Conservation (phyloP, 2,888 invertebrate genomes). For the Oeneis ivallda region DNA sequence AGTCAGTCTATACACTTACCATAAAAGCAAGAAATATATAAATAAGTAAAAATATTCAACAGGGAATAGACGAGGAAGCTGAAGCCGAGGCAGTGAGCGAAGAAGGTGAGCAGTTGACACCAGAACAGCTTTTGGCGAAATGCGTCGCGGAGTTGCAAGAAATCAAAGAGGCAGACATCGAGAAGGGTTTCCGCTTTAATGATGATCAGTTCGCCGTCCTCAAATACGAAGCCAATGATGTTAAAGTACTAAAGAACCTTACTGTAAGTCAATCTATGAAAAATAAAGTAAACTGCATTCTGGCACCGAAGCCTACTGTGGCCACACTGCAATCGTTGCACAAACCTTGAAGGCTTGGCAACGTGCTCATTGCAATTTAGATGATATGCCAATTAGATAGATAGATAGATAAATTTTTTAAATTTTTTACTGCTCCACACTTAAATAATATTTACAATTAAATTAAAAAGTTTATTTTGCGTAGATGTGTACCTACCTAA, state of each 20-base stretch:
- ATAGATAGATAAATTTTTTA: no score
- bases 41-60: slow-evolving; percentile 50
- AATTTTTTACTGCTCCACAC: no score
- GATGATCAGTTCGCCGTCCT: slow-evolving; percentile 82
- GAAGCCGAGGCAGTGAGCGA: slow-evolving; percentile 61
- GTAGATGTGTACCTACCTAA: no score
- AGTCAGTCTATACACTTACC: no score
- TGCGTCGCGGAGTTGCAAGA: slow-evolving; percentile 66
- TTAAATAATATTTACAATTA: no score
- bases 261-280: slow-evolving; percentile 69
- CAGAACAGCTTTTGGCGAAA: slow-evolving; percentile 61
- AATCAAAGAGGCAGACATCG: slow-evolving; percentile 67
- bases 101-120: slow-evolving; percentile 65
- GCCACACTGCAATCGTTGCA: no score
- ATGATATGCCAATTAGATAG: no score
- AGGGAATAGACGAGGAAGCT: slow-evolving; percentile 71
- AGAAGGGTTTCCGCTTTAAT: slow-evolving; percentile 80
- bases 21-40: background rate
- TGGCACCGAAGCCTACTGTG: no score
- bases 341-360: no score
- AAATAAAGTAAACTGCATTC: no score
- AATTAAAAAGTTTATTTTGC: no score
- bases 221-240: slow-evolving; percentile 83
- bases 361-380: no score
- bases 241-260: slow-evolving; percentile 80